Conservation (phyloP, 2,888 invertebrate genomes). For the Zootermopsis nevadensis region DNA sequence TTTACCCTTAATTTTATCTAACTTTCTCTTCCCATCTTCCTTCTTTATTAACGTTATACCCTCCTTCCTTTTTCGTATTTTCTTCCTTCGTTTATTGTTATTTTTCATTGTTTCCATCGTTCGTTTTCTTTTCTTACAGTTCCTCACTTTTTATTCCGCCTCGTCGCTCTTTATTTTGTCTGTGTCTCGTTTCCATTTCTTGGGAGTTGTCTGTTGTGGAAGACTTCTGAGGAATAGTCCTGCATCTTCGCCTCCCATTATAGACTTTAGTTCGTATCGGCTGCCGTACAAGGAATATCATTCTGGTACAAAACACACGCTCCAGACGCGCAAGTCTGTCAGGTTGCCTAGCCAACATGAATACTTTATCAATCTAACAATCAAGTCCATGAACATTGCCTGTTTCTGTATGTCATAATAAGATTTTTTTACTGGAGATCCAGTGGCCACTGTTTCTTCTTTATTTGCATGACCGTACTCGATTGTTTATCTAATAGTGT, state of each 20-base stretch:
- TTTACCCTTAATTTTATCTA: neutral
- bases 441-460: too few relatives aligned
- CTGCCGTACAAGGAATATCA: constrained; percentile 19
- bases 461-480: too few relatives aligned
- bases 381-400: neutral
- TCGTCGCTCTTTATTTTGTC: neutral
- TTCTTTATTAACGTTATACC: neutral
- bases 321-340: neutral
- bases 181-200: neutral
- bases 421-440: too few relatives aligned
- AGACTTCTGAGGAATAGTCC: neutral
- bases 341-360: neutral
- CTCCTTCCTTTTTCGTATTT: neutral
- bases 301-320: constrained; percentile 14
- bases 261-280: neutral
- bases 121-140: too few relatives aligned
- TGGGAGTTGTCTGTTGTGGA: neutral
- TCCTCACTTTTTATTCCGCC: too few relatives aligned
- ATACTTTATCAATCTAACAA: neutral
- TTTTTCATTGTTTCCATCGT: too few relatives aligned
- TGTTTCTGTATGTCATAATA: neutral
- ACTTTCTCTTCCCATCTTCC: neutral
- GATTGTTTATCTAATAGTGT: too few relatives aligned
- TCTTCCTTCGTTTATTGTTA: too few relatives aligned
- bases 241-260: constrained; percentile 26